A percentile compares a stretch with the other conserved stretches of the same genome.
Conservation (phyloP, 2,888 invertebrate genomes). For the Flexamia atlantica region DNA sequence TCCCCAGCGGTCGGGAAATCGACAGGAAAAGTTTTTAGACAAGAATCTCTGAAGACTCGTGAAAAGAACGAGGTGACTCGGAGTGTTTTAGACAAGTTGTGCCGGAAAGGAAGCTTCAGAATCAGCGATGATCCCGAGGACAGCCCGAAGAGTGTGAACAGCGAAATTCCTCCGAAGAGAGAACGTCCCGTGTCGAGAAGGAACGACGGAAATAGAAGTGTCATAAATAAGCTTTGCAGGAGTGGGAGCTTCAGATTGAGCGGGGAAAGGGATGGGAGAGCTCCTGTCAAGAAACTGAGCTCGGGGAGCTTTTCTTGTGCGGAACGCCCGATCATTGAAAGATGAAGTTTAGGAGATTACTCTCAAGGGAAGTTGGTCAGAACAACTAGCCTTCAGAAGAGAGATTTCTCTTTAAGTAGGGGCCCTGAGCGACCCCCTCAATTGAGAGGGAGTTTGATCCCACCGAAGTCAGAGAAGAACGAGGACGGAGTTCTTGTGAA, state of each 20-base stretch:
- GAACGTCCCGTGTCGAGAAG: neutral
- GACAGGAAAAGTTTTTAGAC: neutral
- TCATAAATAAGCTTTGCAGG: constrained; percentile 10
- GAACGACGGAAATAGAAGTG: constrained; percentile 8
- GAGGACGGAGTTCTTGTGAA: constrained; percentile 4
- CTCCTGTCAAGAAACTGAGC: constrained; percentile 6
- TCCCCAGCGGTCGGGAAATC: neutral
- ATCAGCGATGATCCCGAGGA: constrained; percentile 5
- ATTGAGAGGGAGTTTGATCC: neutral
- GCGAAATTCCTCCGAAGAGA: neutral
- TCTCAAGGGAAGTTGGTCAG: neutral
- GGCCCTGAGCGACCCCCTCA: neutral
- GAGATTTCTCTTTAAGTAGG: neutral
- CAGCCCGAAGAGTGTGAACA: neutral
- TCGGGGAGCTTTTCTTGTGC: constrained; percentile 18
- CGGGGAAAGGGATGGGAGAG: neutral
- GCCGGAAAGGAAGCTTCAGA: constrained; percentile 23
- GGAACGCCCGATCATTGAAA: constrained; percentile 22
- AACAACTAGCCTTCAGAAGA: neutral
- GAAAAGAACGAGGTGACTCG: constrained; percentile 8
- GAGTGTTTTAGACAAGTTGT: constrained; percentile 19
- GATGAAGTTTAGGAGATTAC: neutral
- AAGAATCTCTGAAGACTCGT: neutral
- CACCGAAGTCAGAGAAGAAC: neutral
- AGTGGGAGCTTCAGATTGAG: constrained; percentile 29